Conservation (phyloP, 2,888 invertebrate genomes). For the Acrobasis suavella region DNA sequence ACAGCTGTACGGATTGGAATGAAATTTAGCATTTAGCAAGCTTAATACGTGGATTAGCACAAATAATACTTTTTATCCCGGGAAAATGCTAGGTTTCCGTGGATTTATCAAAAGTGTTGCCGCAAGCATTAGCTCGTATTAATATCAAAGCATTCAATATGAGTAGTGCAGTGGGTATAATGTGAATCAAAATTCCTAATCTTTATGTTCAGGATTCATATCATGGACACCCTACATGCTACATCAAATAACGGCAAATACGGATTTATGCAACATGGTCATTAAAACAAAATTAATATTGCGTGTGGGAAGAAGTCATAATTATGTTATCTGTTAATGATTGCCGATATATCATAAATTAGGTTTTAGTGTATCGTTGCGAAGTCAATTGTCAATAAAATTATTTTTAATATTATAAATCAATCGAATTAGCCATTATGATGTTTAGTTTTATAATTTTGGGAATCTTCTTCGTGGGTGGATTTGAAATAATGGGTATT, state of each 20-base stretch:
- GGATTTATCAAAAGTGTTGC: too few species aligned
- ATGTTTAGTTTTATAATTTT: neutral
- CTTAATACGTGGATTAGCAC: too few species aligned
- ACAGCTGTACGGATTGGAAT: too few species aligned
- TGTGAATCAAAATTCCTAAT: neutral
- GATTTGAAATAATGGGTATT: neutral
- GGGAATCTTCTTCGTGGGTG: neutral
- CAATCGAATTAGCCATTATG: neutral
- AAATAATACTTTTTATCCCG: too few species aligned
- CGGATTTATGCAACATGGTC: slow-evolving; percentile 13
- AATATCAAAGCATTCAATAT: too few species aligned
- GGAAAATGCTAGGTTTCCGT: too few species aligned
- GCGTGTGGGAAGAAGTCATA: slow-evolving; percentile 14
- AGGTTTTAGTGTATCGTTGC: neutral
- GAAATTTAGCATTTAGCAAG: too few species aligned
- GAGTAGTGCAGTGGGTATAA: too few species aligned
- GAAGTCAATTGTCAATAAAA: slow-evolving; percentile 1
- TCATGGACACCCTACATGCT: slow-evolving; percentile 11
- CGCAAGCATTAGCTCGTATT: too few species aligned
- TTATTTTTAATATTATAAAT: slow-evolving; percentile 10
- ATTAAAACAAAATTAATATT: slow-evolving; percentile 15
- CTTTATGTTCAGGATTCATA: neutral
- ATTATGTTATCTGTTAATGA: slow-evolving; percentile 17
- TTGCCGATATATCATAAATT: neutral
- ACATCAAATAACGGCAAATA: slow-evolving; percentile 15